Percentiles rank a stretch among this genome's conserved stretches.
Evolutionary conservation across 2,113 vertebrate species (phyloP).

Genomic region (Peucedramus taeniatus): DNA sequence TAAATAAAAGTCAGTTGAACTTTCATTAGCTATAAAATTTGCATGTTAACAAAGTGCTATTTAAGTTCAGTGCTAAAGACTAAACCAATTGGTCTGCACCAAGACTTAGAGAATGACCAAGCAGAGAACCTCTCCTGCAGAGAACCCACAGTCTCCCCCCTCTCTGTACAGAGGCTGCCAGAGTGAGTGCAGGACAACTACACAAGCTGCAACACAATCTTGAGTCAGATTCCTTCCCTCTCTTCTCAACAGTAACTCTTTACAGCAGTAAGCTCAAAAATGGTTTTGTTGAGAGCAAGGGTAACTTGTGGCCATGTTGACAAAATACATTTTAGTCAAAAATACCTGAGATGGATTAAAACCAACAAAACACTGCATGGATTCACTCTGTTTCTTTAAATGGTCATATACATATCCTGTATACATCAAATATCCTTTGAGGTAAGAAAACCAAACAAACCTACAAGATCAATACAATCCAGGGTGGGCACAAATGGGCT

Average conservation of each 20-base stretch:
- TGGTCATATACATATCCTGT: neutral
- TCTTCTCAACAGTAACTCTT: neutral
- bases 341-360: neutral
- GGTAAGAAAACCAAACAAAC: neutral
- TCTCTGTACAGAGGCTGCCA: neutral
- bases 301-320: neutral
- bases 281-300: neutral
- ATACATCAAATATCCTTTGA: neutral
- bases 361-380: neutral
- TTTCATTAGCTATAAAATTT: neutral
- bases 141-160: neutral
- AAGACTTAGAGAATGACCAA: neutral
- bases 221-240: neutral
- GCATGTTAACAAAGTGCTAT: neutral
- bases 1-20: neutral
- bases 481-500: neutral
- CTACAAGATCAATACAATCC: neutral
- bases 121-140: neutral
- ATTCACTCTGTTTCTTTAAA: neutral
- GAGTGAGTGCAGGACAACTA: too few relatives aligned
- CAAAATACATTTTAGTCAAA: neutral
- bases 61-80: neutral
- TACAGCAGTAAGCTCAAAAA: neutral
- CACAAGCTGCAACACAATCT: neutral
- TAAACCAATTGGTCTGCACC: neutral